Percentiles rank a stretch among this genome's conserved stretches.
These are phyloP conservation scores for Notarius lentiginosus DNA, from an alignment of 2,113 vertebrate genomes.

Conservation along the genomic window DNA sequence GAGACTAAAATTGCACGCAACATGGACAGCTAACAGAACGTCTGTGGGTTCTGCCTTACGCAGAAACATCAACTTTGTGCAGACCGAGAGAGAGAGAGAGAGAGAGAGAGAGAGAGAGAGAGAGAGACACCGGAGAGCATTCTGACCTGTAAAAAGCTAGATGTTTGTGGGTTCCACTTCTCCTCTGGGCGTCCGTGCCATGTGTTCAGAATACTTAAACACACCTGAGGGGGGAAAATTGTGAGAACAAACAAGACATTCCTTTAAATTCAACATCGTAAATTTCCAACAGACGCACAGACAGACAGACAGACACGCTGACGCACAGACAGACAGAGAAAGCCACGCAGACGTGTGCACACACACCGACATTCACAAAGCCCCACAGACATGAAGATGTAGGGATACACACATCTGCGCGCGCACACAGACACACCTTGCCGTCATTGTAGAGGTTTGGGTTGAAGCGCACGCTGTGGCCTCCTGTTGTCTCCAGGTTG, in stretches of 20 bases:
- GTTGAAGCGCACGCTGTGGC: slow-evolving; percentile 97
- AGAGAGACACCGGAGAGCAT: neutral
- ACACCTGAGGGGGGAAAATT: slow-evolving; percentile 76
- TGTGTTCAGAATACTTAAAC: slow-evolving; percentile 99
- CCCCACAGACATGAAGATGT: neutral
- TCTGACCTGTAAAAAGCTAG: slow-evolving; percentile 97
- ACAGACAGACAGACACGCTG: neutral
- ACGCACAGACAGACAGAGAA: neutral
- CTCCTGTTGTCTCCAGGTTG: slow-evolving; percentile 97
- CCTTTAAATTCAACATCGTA: neutral
- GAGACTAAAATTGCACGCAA: neutral
- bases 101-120: neutral
- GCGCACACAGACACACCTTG: slow-evolving; percentile 77
- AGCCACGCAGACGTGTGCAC: neutral
- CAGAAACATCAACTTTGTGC: too few relatives aligned
- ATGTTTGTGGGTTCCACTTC: slow-evolving; percentile 99
- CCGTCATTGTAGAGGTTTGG: slow-evolving; percentile 99
- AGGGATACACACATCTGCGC: too few relatives aligned
- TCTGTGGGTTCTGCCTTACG: neutral
- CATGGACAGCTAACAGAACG: neutral
- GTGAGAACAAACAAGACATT: neutral
- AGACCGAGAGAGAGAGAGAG: neutral
- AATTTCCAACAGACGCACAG: neutral
- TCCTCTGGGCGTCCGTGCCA: slow-evolving; percentile 99
- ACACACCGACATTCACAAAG: neutral